Evolutionary conservation across 2,113 vertebrate genomes (phyloP).

Genomic region (Etheostoma spectabile): DNA sequence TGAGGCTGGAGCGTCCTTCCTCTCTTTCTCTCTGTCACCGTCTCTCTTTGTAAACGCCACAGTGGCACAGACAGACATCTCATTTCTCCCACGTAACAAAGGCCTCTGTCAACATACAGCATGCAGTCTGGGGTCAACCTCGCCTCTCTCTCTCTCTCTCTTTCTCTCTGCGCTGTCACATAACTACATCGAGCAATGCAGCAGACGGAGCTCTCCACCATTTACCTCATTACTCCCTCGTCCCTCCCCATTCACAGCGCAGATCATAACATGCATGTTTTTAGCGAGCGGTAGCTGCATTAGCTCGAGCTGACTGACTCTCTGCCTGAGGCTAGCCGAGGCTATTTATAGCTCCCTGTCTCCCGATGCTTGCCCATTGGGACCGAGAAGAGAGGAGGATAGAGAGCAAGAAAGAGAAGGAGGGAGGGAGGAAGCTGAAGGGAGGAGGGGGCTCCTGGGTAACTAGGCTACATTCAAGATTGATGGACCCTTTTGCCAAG

Average conservation of each 20-base stretch:
- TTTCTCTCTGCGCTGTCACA: background rate
- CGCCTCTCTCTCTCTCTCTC: background rate
- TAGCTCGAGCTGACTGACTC: slow-evolving; percentile 74
- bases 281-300: slow-evolving; percentile 59
- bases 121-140: slow-evolving; percentile 10
- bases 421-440: slow-evolving; percentile 32
- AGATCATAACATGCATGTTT: slow-evolving; percentile 66
- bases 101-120: slow-evolving; percentile 59
- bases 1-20: slow-evolving; percentile 75
- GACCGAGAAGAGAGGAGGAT: slow-evolving; percentile 58
- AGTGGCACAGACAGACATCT: slow-evolving; percentile 53
- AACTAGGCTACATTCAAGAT: slow-evolving; percentile 77
- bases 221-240: slow-evolving; percentile 26
- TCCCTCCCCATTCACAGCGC: slow-evolving; percentile 9
- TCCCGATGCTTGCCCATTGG: slow-evolving; percentile 73
- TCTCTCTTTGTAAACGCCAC: slow-evolving; percentile 60
- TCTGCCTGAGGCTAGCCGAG: slow-evolving; percentile 63
- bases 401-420: slow-evolving; percentile 14
- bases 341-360: slow-evolving; percentile 79
- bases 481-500: slow-evolving; percentile 70
- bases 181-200: slow-evolving; percentile 7
- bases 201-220: slow-evolving; percentile 14
- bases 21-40: slow-evolving; percentile 52
- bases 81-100: slow-evolving; percentile 59
- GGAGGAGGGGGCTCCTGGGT: slow-evolving; percentile 63